Conservation (phyloP, 2,797 vertebrate species). For the Sebastes matsubarae region DNA sequence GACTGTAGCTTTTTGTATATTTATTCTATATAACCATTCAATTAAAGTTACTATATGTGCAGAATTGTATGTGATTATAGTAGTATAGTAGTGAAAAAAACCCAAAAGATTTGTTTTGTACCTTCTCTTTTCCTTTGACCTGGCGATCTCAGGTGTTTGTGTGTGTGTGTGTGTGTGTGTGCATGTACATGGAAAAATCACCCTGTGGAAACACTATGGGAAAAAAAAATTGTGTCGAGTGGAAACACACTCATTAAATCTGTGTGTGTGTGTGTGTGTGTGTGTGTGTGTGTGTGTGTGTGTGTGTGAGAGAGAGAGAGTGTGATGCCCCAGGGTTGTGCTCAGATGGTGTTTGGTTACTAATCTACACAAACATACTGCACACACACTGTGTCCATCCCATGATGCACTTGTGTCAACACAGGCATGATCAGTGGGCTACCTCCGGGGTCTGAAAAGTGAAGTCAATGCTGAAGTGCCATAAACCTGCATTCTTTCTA, state of each 20-base stretch:
- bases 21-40: no score
- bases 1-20: no score
- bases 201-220: slow-evolving; percentile 35
- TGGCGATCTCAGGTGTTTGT: slow-evolving; percentile 2
- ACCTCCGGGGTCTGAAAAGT: no score
- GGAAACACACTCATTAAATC: slow-evolving; percentile 69
- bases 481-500: no score
- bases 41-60: no score
- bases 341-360: slow-evolving; percentile 50
- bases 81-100: not conserved
- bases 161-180: not conserved
- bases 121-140: not conserved
- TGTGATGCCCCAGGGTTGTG: slow-evolving; percentile 41
- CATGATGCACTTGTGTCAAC: slow-evolving; percentile 41
- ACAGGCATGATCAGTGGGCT: slow-evolving; percentile 5
- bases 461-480: no score
- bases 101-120: not conserved
- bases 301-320: not conserved
- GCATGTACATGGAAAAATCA: slow-evolving; percentile 30
- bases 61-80: no score
- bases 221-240: slow-evolving; percentile 14
- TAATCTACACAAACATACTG: slow-evolving; percentile 3
- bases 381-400: slow-evolving; percentile 10
- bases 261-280: not conserved
- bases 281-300: not conserved